Percentiles rank a stretch among this genome's conserved stretches.
These are phyloP conservation scores for Alcis repandata DNA, from an alignment of 2,888 invertebrate genomes.

Conservation along the genomic window DNA sequence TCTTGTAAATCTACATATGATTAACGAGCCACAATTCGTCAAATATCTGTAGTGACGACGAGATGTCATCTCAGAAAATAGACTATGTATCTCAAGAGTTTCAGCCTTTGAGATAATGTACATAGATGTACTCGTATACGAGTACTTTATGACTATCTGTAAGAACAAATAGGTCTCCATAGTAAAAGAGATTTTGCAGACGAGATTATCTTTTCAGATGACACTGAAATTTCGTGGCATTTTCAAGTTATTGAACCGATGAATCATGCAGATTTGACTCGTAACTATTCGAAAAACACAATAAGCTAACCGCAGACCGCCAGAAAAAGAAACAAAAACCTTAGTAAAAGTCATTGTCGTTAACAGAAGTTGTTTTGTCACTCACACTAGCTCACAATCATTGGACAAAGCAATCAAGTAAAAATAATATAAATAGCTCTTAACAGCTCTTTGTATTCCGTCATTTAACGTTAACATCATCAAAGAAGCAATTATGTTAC, in stretches of 20 bases:
- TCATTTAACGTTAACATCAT: background rate
- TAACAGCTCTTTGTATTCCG: conserved; percentile 4
- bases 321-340: conserved; percentile 19
- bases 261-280: conserved; percentile 18
- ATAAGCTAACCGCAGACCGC: background rate
- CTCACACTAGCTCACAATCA: background rate
- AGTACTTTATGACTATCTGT: background rate
- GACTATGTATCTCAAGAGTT: background rate
- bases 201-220: background rate
- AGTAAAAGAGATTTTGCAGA: background rate
- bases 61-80: background rate
- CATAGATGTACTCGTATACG: background rate
- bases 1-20: no score
- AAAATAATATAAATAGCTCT: background rate
- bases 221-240: background rate
- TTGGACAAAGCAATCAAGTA: background rate
- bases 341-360: conserved; percentile 9
- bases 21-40: no score
- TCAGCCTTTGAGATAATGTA: background rate
- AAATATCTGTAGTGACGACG: background rate
- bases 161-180: conserved; percentile 1
- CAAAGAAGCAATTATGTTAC: conserved; percentile 7
- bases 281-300: conserved; percentile 13
- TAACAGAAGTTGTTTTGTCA: conserved; percentile 11
- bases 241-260: conserved; percentile 14